Evolutionary conservation across 2,888 invertebrate species (phyloP).

Genomic region (Orthosia gothica): DNA sequence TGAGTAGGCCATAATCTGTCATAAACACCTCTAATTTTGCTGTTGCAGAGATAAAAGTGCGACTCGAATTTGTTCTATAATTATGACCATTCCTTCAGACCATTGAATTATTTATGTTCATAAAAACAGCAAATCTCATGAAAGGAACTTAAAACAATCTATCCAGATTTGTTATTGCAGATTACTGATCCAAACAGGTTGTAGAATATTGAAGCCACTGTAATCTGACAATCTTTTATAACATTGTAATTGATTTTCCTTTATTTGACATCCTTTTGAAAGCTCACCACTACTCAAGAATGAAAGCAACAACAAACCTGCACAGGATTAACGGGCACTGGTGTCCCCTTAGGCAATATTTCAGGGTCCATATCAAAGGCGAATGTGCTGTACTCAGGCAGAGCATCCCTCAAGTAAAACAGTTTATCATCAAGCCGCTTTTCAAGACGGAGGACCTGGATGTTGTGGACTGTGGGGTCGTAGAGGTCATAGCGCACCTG

Average conservation of each 20-base stretch:
- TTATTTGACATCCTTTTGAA: not conserved
- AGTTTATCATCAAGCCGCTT: conserved; percentile 98
- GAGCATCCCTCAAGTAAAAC: conserved; percentile 97
- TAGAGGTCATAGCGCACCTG: conserved; percentile 96
- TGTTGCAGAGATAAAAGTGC: too few relatives aligned
- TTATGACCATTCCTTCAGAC: too few relatives aligned
- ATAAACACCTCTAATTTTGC: too few relatives aligned
- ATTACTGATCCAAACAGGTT: not conserved
- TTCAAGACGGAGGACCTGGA: conserved; percentile 98
- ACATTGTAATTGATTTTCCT: too few relatives aligned
- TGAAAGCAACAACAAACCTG: conserved; percentile 86
- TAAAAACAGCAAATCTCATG: too few relatives aligned
- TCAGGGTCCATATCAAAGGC: conserved; percentile 98
- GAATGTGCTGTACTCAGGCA: conserved; percentile 98
- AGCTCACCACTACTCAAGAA: too few relatives aligned
- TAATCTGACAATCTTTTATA: too few relatives aligned
- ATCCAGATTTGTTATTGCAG: not conserved
- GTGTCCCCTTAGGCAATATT: conserved; percentile 94
- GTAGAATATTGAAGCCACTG: too few relatives aligned
- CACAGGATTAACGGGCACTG: conserved; percentile 95
- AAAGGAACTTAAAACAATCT: not conserved
- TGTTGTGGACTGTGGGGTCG: conserved; percentile 97
- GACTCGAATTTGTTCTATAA: too few relatives aligned
- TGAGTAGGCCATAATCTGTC: too few relatives aligned
- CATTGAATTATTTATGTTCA: too few relatives aligned